A percentile compares a stretch with the other conserved stretches of the same genome.
Conservation (phyloP, 2,113 vertebrate genomes). For the Rhabdomys dilectus region DNA sequence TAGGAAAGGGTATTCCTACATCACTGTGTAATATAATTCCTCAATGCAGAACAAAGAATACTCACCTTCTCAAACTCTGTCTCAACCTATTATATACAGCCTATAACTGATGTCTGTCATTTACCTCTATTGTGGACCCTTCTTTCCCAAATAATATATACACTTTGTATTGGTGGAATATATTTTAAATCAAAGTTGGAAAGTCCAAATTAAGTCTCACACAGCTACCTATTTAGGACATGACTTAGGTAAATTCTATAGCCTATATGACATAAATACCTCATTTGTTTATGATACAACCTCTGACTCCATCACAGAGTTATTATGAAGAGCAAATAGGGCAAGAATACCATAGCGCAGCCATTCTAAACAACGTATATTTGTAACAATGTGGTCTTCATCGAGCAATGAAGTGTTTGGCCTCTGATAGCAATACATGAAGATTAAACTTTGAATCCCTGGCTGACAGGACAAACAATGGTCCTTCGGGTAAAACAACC, state of each 20-base stretch:
- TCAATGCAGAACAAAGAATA: neutral
- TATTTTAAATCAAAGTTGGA: neutral
- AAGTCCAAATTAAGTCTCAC: neutral
- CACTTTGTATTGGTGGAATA: neutral
- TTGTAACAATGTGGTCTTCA: neutral
- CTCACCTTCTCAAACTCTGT: neutral
- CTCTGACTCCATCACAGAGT: neutral
- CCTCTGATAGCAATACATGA: neutral
- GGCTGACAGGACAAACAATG: neutral
- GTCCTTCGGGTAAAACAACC: neutral
- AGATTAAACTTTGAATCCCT: slow-evolving; percentile 13
- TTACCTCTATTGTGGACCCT: neutral
- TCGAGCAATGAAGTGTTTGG: neutral
- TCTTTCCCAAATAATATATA: neutral
- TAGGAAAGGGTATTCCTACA: neutral
- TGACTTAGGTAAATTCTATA: neutral
- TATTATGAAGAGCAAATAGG: neutral
- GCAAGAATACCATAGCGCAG: neutral
- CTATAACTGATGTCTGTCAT: neutral
- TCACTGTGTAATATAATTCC: neutral
- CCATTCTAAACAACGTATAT: neutral
- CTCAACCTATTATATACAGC: neutral
- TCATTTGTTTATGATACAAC: neutral
- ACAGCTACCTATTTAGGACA: neutral
- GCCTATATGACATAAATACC: neutral